A percentile compares a stretch with the other conserved stretches of the same genome.
phyloP scores from a whole-genome alignment of 2,797 vertebrate species.

The Artibeus lituratus region DNA sequence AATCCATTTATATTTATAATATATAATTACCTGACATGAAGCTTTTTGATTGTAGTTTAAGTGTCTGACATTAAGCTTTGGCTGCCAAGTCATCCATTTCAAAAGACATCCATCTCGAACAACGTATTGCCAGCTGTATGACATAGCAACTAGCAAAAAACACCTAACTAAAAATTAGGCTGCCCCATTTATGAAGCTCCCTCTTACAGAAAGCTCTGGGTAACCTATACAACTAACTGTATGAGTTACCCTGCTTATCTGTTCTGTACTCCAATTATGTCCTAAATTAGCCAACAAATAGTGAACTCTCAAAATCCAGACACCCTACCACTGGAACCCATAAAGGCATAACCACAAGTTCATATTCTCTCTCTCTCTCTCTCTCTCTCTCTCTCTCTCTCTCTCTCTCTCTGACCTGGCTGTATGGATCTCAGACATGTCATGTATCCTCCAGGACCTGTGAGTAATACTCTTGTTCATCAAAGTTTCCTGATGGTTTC shows the following conservation, averaged over 20 bases:
- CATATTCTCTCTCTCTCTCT: neutral
- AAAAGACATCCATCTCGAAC: neutral
- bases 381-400: neutral
- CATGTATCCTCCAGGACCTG: neutral
- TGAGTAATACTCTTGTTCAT: neutral
- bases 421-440: neutral
- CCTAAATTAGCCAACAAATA: neutral
- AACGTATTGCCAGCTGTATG: neutral
- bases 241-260: neutral
- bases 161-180: neutral
- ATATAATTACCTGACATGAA: neutral
- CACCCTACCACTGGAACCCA: neutral
- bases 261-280: neutral
- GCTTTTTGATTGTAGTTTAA: neutral
- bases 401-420: neutral
- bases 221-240: neutral
- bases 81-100: neutral
- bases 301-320: neutral
- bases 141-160: neutral
- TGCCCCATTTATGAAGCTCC: neutral
- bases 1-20: neutral
- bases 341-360: neutral
- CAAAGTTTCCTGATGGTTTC: neutral
- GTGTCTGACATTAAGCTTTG: neutral
- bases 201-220: neutral